Evolutionary conservation across 2,888 invertebrate genomes (phyloP).

Genomic region (Zaprionus bogoriensis): DNA sequence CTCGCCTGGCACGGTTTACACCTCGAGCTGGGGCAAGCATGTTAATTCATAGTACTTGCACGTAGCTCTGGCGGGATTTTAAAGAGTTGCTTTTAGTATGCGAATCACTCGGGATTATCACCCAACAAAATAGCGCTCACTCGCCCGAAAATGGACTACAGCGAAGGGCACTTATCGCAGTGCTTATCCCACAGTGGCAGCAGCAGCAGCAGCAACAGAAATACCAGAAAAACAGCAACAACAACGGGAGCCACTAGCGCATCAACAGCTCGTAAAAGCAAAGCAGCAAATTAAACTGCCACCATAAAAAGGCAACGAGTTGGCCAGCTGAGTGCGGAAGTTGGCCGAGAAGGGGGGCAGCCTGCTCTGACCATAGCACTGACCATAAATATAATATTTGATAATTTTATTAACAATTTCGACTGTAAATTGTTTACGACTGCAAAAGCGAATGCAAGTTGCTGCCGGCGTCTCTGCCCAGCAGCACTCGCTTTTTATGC

Average conservation of each 20-base stretch:
- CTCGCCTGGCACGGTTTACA: too few species aligned
- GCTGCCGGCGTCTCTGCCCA: slow-evolving; percentile 43
- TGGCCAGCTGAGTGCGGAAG: background rate
- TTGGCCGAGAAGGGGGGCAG: background rate
- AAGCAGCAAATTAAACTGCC: slow-evolving; percentile 73
- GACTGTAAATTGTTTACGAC: slow-evolving; percentile 76
- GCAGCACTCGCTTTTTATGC: slow-evolving; percentile 51
- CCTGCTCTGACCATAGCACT: slow-evolving; percentile 48
- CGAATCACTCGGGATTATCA: slow-evolving; percentile 31
- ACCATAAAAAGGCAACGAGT: slow-evolving; percentile 58
- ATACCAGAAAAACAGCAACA: slow-evolving; percentile 11
- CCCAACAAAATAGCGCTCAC: slow-evolving; percentile 18
- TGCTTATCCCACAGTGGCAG: slow-evolving; percentile 30
- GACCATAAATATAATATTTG: slow-evolving; percentile 78
- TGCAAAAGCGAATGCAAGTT: slow-evolving; percentile 29
- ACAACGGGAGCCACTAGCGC: slow-evolving; percentile 49
- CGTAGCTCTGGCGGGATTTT: slow-evolving; percentile 37
- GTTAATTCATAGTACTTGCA: slow-evolving; percentile 25
- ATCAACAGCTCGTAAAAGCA: slow-evolving; percentile 77
- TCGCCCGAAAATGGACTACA: background rate
- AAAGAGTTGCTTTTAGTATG: slow-evolving; percentile 53
- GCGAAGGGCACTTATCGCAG: slow-evolving; percentile 30
- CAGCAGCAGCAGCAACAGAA: background rate
- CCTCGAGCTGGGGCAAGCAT: background rate
- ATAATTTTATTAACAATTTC: slow-evolving; percentile 79